Base-by-base conservation (phyloP, 2,888 invertebrate genomes). In the Microctonus brassicae region DNA sequence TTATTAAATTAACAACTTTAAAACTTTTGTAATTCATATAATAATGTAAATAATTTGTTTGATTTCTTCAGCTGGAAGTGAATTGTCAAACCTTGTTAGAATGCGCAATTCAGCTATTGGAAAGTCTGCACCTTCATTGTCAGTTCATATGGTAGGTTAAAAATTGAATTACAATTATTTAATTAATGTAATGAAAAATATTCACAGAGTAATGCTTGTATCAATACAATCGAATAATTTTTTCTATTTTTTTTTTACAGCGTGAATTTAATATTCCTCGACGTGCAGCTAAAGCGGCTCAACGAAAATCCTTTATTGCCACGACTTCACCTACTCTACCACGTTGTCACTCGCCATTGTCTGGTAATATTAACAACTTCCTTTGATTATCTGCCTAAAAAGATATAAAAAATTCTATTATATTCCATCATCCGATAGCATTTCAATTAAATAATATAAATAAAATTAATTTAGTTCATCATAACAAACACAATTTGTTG, bases 41-140 rank as follows among this genome's bases (percentile, higher is more conserved):
- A 47, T 17, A 39, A 24, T 22, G 7, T 5, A 26, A n/a, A 62
- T 64, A 52, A 52, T n/a, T 7, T 4, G 1, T 29, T 86, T 64
- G 33, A 74, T 68, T 58, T 70, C 84, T 86, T 34, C 78, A 88
- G 88, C 82, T 24, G 83, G 85, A 26, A 85, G 84, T 62, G 90
- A 91, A 79, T 83, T 90, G 60, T 91, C 92, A 72, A 97, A 97
- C 89, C 90, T 98, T 82, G 91, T 96, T 85, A 93, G 96, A 75
- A 95, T 97, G 92, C 93, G 95, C 78, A 93, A 94, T 83, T 95
- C 96, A 7, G 91, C 94, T 65, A 91, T 98, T 81, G 97, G 98
- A 65, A 97, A 97, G 88, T 98, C 97, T 1, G 97, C 97, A 74
- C 98, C 98, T 61, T 96, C 97, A 66, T 90, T 98, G 76, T 96